phyloP scores from a whole-genome alignment of 2,888 invertebrate genomes.

The Drosophila melanosoma region DNA sequence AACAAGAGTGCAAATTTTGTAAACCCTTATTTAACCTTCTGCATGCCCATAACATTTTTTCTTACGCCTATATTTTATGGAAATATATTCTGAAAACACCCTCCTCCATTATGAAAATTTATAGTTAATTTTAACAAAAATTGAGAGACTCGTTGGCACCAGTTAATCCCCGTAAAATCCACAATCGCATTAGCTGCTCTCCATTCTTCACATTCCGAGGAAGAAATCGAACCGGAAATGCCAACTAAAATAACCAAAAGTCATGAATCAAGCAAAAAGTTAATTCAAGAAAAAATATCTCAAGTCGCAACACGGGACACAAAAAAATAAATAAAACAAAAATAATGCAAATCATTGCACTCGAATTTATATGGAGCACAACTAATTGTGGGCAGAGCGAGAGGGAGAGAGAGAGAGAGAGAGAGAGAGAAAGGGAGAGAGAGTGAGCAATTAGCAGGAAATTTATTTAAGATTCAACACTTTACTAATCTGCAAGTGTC shows the following conservation, averaged over 20 bases:
- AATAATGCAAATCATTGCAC: slow-evolving; percentile 74
- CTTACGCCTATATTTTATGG: too few relatives aligned
- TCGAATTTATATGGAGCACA: slow-evolving; percentile 67
- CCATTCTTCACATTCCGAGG: slow-evolving; percentile 4
- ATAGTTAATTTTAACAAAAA: neutral
- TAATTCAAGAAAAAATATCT: slow-evolving; percentile 74
- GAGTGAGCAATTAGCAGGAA: slow-evolving; percentile 78
- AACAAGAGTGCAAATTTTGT: neutral
- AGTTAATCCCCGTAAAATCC: neutral
- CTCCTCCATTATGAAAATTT: neutral
- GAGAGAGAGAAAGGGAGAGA: neutral
- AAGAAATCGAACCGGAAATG: slow-evolving; percentile 61
- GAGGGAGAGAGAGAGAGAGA: neutral
- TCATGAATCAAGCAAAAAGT: slow-evolving; percentile 82
- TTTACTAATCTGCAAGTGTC: slow-evolving; percentile 84
- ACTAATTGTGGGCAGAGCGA: slow-evolving; percentile 61
- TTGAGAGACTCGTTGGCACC: slow-evolving; percentile 30
- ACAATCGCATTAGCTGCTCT: slow-evolving; percentile 38
- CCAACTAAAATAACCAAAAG: slow-evolving; percentile 72
- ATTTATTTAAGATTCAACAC: slow-evolving; percentile 78
- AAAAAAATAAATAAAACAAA: slow-evolving; percentile 37
- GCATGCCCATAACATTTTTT: neutral
- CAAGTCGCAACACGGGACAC: slow-evolving; percentile 39
- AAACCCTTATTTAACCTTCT: neutral
- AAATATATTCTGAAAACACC: neutral